Conservation (phyloP, 1,140 invertebrate genomes). For the Drosophila repleta region DNA sequence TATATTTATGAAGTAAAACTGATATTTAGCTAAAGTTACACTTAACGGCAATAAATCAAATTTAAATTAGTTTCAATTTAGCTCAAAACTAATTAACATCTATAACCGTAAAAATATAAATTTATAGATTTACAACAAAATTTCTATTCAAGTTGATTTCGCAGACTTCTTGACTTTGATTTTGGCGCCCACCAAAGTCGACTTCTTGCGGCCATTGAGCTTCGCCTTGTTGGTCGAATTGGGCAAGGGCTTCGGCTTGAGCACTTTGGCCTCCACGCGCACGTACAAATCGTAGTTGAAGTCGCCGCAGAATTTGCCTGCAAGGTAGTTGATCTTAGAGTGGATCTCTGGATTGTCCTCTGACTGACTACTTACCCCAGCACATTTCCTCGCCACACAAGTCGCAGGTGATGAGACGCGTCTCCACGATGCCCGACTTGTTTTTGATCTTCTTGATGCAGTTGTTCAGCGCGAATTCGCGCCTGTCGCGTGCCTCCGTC, state of each 20-base stretch:
- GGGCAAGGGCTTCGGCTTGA: slow-evolving; percentile 65
- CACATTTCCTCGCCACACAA: slow-evolving; percentile 95
- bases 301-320: slow-evolving; percentile 84
- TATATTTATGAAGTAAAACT: too few relatives aligned
- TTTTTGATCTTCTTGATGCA: slow-evolving; percentile 90
- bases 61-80: too few relatives aligned
- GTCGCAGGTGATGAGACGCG: slow-evolving; percentile 88
- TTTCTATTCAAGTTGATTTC: not conserved
- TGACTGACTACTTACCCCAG: slow-evolving; percentile 84
- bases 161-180: slow-evolving; percentile 65
- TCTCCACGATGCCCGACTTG: slow-evolving; percentile 91
- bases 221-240: slow-evolving; percentile 69
- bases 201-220: slow-evolving; percentile 85
- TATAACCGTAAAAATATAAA: too few relatives aligned
- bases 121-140: too few relatives aligned
- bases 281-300: slow-evolving; percentile 85
- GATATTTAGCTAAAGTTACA: too few relatives aligned
- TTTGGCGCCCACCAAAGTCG: slow-evolving; percentile 88
- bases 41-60: too few relatives aligned
- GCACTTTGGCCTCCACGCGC: slow-evolving; percentile 77
- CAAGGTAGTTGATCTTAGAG: not conserved
- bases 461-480: slow-evolving; percentile 86
- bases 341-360: not conserved
- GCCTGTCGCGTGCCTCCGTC: slow-evolving; percentile 88
- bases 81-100: too few relatives aligned